A percentile compares a stretch with the other conserved stretches of the same genome.
Evolutionary conservation across 2,888 invertebrate genomes (phyloP).

Genomic region (Pandemis corylana): DNA sequence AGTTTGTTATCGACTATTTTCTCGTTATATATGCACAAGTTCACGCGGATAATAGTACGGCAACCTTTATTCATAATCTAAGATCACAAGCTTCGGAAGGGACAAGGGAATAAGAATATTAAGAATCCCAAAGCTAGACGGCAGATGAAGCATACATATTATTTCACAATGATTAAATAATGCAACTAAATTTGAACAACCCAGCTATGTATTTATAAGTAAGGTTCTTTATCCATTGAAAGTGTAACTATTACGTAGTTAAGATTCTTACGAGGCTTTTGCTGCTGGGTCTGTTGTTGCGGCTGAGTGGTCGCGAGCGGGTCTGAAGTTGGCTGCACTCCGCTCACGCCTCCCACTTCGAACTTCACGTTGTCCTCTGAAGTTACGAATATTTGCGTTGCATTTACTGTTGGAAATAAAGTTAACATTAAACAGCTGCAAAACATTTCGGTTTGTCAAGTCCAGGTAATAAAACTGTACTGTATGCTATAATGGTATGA

Average conservation of each 20-base stretch:
- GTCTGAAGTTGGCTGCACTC: conserved; percentile 62
- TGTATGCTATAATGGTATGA: no score
- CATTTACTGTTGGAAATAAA: conserved; percentile 62
- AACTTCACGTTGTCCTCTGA: conserved; percentile 87
- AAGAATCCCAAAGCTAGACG: not conserved
- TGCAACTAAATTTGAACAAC: no score
- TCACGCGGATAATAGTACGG: no score
- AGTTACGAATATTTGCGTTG: conserved; percentile 87
- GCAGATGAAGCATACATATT: not conserved
- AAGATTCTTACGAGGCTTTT: conserved; percentile 64
- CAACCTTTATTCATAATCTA: not conserved
- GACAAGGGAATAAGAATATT: no score
- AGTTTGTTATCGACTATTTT: no score
- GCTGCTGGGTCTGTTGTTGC: conserved; percentile 64
- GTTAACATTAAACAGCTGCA: not conserved
- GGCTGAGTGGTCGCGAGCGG: conserved; percentile 64
- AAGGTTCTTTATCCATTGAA: not conserved
- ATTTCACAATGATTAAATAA: no score
- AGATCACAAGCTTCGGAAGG: not conserved
- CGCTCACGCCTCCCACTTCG: conserved; percentile 80
- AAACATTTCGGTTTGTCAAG: no score
- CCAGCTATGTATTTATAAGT: no score
- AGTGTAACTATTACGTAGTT: not conserved
- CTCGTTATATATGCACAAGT: no score
- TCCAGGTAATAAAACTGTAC: no score